phyloP scores from a whole-genome alignment of 2,797 vertebrate species.

The Chaenodraco wilsoni region DNA sequence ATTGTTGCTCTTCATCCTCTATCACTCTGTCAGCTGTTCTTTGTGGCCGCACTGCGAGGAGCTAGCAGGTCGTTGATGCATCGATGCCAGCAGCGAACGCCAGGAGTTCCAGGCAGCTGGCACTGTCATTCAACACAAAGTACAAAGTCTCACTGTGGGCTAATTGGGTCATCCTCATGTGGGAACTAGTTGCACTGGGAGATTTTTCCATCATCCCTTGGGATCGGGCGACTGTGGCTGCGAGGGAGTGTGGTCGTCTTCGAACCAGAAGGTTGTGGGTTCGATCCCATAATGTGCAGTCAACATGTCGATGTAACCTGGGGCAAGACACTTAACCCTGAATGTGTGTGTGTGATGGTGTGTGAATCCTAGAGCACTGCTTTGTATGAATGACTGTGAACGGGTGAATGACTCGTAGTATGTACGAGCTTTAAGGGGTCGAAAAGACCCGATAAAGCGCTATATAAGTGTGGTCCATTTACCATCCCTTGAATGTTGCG shows the following conservation, averaged over 20 bases:
- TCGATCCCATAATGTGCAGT: too few relatives aligned
- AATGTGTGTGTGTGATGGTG: too few relatives aligned
- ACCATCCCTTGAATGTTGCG: constrained; percentile 7
- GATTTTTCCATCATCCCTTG: constrained; percentile 47
- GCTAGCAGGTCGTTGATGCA: constrained; percentile 62
- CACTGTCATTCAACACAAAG: constrained; percentile 71
- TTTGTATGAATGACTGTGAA: too few relatives aligned
- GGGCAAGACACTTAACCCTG: too few relatives aligned
- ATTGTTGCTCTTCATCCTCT: constrained; percentile 17
- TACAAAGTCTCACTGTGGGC: constrained; percentile 79
- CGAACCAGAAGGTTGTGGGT: too few relatives aligned
- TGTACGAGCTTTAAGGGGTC: too few relatives aligned
- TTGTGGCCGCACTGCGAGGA: constrained; percentile 15
- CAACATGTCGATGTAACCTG: too few relatives aligned
- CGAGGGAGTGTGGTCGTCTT: too few relatives aligned
- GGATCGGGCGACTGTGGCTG: neutral
- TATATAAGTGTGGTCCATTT: too few relatives aligned
- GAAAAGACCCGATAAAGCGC: too few relatives aligned
- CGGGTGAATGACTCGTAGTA: too few relatives aligned
- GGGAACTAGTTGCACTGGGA: constrained; percentile 63
- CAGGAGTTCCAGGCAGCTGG: constrained; percentile 76
- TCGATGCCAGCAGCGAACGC: constrained; percentile 61
- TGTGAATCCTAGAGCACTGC: too few relatives aligned
- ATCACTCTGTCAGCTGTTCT: constrained; percentile 33
- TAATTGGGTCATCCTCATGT: constrained; percentile 77